These are phyloP conservation scores for Iselma pallidipennis DNA, from an alignment of 2,888 invertebrate genomes.

Conservation along the genomic window DNA sequence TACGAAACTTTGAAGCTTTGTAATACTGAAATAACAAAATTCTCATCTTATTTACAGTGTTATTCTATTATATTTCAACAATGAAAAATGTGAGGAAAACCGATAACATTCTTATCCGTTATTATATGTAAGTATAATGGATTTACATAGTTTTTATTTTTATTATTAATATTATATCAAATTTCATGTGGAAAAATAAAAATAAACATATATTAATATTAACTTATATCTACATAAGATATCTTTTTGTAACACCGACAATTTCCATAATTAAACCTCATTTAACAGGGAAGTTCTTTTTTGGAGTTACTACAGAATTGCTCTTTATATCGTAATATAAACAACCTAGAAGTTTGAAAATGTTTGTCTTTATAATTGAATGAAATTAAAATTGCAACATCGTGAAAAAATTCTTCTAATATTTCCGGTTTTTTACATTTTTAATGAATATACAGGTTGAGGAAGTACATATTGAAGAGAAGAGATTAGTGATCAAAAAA, in stretches of 20 bases:
- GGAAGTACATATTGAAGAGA: no score
- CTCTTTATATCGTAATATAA: neutral
- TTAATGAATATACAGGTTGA: no score
- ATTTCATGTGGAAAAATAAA: neutral
- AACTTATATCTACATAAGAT: neutral
- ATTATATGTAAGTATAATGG: constrained; percentile 3
- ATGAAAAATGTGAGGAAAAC: constrained; percentile 1
- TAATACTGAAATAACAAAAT: constrained; percentile 11
- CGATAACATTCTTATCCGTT: constrained; percentile 8
- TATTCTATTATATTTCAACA: constrained; percentile 8
- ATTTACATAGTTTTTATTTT: constrained; percentile 5
- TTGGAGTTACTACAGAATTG: neutral
- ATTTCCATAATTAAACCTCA: constrained; percentile 9
- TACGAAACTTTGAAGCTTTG: neutral
- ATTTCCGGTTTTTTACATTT: no score
- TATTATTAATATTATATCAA: neutral
- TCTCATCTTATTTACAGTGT: constrained; percentile 9
- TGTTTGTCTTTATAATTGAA: constrained; percentile 11
- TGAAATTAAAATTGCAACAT: constrained; percentile 6
- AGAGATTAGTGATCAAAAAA: no score
- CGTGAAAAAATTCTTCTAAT: no score
- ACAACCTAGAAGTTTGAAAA: neutral
- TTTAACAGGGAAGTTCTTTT: neutral
- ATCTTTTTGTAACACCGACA: neutral
- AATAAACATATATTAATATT: neutral